phyloP scores from a whole-genome alignment of 2,113 vertebrate species.

The Micronycteris hirsuta region DNA sequence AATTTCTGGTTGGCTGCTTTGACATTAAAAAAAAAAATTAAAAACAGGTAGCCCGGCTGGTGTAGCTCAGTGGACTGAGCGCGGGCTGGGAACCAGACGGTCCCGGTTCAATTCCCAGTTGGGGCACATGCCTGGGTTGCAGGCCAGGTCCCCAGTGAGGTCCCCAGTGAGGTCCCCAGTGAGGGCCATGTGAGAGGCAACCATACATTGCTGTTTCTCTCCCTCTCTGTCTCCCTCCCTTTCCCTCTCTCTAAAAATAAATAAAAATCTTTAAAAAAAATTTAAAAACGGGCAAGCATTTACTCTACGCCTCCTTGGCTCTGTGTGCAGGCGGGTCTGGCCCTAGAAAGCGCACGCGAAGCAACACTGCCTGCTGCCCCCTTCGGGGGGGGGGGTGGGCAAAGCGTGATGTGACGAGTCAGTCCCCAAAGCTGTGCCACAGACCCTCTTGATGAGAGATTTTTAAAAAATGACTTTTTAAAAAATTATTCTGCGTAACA shows the following conservation, averaged over 20 bases:
- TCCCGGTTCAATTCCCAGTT: too few relatives aligned
- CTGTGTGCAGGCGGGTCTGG: not conserved
- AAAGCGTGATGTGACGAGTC: not conserved
- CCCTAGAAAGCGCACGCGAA: not conserved
- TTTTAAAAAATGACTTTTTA: not conserved
- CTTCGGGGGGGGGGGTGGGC: not conserved
- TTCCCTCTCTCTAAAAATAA: too few relatives aligned
- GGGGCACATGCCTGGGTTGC: too few relatives aligned
- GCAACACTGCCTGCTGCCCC: not conserved
- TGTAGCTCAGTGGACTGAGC: too few relatives aligned
- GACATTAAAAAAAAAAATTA: constrained; percentile 13
- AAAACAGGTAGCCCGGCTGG: too few relatives aligned
- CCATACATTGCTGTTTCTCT: too few relatives aligned
- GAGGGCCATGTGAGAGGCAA: too few relatives aligned
- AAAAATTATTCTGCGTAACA: not conserved
- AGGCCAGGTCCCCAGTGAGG: too few relatives aligned
- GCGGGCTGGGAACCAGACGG: too few relatives aligned
- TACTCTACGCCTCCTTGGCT: not conserved
- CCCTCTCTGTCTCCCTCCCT: too few relatives aligned
- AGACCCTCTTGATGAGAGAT: not conserved
- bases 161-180: too few relatives aligned
- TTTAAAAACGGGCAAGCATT: not conserved
- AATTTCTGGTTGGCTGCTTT: constrained; percentile 55
- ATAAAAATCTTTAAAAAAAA: too few relatives aligned
- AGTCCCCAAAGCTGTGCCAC: constrained; percentile 11